phyloP scores from a whole-genome alignment of 1,140 invertebrate species.

The Caenorhabditis briggsae region DNA sequence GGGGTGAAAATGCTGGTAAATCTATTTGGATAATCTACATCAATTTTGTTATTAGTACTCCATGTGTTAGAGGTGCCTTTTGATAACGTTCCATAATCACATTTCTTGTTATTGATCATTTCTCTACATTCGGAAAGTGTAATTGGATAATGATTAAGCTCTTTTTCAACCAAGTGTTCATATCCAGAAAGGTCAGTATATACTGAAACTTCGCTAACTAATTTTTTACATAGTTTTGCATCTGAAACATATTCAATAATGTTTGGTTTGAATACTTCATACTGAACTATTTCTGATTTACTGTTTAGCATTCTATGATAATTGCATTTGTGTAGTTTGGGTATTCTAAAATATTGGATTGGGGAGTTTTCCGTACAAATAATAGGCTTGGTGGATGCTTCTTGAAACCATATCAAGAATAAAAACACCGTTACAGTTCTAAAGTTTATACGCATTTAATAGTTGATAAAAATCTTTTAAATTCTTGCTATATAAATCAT shows the following conservation, averaged over 20 bases:
- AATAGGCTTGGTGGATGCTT: slow-evolving; percentile 38
- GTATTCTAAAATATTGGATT: slow-evolving; percentile 65
- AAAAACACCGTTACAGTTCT: not conserved
- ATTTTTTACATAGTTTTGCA: slow-evolving; percentile 63
- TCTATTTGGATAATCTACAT: slow-evolving; percentile 66
- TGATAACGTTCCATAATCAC: slow-evolving; percentile 46
- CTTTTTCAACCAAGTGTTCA: slow-evolving; percentile 66
- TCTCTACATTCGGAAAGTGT: slow-evolving; percentile 47
- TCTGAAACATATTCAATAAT: slow-evolving; percentile 60
- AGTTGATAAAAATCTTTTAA: not conserved
- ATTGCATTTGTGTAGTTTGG: slow-evolving; percentile 65
- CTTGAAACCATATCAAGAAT: slow-evolving; percentile 59
- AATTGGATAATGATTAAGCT: slow-evolving; percentile 43
- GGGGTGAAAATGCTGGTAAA: slow-evolving; percentile 64
- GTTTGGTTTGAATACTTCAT: slow-evolving; percentile 65
- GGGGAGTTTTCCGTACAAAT: slow-evolving; percentile 65
- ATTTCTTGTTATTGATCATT: slow-evolving; percentile 58
- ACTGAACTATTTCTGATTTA: slow-evolving; percentile 63
- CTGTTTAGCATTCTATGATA: slow-evolving; percentile 61
- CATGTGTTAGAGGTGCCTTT: slow-evolving; percentile 36
- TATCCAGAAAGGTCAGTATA: slow-evolving; percentile 67
- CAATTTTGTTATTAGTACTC: slow-evolving; percentile 66
- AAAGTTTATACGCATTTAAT: slow-evolving; percentile 60
- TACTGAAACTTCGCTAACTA: slow-evolving; percentile 65
- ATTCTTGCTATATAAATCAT: not conserved